These are phyloP conservation scores for Malacoraja senta DNA, from an alignment of 2,797 vertebrate genomes.

Conservation along the genomic window DNA sequence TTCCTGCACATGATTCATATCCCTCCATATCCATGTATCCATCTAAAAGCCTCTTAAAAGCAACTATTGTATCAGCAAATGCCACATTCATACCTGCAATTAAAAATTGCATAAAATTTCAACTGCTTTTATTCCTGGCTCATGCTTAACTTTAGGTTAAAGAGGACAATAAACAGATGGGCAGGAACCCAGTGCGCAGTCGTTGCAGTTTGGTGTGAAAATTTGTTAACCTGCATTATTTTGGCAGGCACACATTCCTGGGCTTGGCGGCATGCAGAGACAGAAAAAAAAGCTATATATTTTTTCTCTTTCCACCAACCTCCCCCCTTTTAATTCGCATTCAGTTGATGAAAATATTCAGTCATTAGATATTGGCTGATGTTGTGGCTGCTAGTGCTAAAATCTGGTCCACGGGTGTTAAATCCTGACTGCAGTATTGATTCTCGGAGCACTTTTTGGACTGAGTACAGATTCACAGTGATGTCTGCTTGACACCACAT, in stretches of 20 bases:
- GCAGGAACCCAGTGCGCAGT: background rate
- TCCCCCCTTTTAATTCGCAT: background rate
- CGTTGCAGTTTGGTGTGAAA: background rate
- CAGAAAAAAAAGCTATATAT: background rate
- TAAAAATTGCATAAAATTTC: background rate
- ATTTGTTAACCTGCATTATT: background rate
- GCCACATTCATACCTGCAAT: background rate
- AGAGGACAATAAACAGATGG: background rate
- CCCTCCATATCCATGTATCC: no score
- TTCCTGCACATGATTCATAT: no score
- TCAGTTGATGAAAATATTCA: background rate
- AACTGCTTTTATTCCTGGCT: background rate
- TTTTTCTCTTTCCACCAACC: background rate
- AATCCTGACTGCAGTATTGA: slow-evolving; percentile 38
- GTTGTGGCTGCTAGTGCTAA: background rate
- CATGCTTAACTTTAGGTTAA: background rate
- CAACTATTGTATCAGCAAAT: no score
- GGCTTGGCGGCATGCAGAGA: background rate
- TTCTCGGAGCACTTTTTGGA: slow-evolving; percentile 43
- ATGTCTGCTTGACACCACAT: slow-evolving; percentile 46
- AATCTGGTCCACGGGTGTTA: slow-evolving; percentile 39
- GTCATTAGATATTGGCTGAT: slow-evolving; percentile 15
- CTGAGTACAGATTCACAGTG: slow-evolving; percentile 40
- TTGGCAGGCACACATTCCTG: background rate
- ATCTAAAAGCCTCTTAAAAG: no score